These are phyloP conservation scores for Melanogrammus aeglefinus DNA, from an alignment of 2,797 vertebrate genomes.

Conservation along the genomic window DNA sequence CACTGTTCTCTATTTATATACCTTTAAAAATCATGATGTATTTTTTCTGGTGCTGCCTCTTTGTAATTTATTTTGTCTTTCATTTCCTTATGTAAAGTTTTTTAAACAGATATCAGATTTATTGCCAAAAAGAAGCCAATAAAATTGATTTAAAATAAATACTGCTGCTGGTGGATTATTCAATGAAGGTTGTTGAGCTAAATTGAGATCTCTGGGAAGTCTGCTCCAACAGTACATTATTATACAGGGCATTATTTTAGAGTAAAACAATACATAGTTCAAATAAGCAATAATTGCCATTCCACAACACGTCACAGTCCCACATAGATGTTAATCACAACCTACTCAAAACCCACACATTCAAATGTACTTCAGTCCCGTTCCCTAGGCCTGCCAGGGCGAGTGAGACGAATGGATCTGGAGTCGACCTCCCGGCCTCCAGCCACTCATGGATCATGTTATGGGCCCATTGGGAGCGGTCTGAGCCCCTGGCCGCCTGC, in stretches of 20 bases:
- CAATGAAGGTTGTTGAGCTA: background rate
- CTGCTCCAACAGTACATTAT: background rate
- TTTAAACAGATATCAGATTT: conserved; percentile 43
- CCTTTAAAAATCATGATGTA: conserved; percentile 56
- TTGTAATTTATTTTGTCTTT: conserved; percentile 77
- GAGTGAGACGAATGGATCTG: background rate
- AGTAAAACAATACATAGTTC: background rate
- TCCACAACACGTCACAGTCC: too few species aligned
- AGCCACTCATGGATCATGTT: background rate
- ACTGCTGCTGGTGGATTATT: conserved; percentile 22
- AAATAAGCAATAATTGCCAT: background rate
- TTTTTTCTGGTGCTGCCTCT: conserved; percentile 60
- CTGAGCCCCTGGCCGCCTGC: too few species aligned
- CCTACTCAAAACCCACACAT: background rate
- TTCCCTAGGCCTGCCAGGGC: background rate
- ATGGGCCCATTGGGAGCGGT: too few species aligned
- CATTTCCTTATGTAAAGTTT: conserved; percentile 48
- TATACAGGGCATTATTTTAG: background rate
- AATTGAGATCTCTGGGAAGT: background rate
- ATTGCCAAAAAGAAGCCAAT: conserved; percentile 66
- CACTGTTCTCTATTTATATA: conserved; percentile 69
- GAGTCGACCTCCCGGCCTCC: background rate
- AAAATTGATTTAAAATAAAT: conserved; percentile 57
- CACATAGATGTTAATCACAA: too few species aligned
- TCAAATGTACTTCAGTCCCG: background rate